Evolutionary conservation across 2,888 invertebrate genomes (phyloP).

Genomic region (Phengaris alcon): DNA sequence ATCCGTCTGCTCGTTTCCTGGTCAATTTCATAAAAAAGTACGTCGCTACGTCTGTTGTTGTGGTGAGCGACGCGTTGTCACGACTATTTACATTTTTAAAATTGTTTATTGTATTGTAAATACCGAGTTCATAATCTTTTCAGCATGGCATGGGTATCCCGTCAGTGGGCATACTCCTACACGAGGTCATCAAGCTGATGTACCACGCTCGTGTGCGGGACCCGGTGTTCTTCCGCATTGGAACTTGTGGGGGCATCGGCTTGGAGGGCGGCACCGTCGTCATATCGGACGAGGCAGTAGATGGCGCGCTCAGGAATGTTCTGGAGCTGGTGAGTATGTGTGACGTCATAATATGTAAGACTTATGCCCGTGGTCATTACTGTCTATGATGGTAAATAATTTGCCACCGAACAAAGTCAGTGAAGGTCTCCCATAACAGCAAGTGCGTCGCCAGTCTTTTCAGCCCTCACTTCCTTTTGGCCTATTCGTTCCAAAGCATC

Average conservation of each 20-base stretch:
- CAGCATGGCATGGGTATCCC: constrained; percentile 99
- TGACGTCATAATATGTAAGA: background rate
- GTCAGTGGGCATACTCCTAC: constrained; percentile 95
- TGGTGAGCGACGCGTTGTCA: too few relatives aligned
- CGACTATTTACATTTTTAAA: too few relatives aligned
- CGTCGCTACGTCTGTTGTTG: too few relatives aligned
- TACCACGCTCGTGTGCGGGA: constrained; percentile 90
- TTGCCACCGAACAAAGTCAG: too few relatives aligned
- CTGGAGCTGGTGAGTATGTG: constrained; percentile 86
- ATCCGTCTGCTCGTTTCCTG: too few relatives aligned
- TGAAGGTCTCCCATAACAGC: too few relatives aligned
- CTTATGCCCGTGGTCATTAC: background rate
- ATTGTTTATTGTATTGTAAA: too few relatives aligned
- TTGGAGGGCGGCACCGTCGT: constrained; percentile 96
- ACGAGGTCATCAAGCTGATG: constrained; percentile 98
- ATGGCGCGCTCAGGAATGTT: constrained; percentile 89
- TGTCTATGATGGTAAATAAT: too few relatives aligned
- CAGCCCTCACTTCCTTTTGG: too few relatives aligned
- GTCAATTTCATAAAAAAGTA: too few relatives aligned
- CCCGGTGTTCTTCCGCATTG: constrained; percentile 95
- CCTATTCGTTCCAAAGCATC: too few relatives aligned
- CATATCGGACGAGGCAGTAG: constrained; percentile 94
- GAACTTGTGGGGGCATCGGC: constrained; percentile 96
- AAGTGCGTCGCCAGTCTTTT: too few relatives aligned
- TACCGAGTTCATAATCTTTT: constrained; percentile 34